Evolutionary conservation across 2,797 vertebrate species (phyloP).

Genomic region (Pygocentrus nattereri): DNA sequence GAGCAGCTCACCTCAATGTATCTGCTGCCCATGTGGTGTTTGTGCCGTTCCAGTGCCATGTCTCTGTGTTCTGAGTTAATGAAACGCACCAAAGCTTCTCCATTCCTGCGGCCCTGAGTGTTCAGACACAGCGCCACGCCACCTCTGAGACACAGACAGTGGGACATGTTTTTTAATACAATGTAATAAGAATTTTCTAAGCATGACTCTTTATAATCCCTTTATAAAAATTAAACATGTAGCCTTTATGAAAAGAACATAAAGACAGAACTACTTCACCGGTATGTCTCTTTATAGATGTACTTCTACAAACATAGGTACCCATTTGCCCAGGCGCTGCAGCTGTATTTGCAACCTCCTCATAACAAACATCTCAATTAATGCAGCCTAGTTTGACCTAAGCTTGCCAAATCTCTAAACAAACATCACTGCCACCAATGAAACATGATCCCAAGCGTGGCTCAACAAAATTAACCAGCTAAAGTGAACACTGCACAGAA

Average conservation of each 20-base stretch:
- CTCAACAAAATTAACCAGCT: background rate
- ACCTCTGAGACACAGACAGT: conserved; percentile 78
- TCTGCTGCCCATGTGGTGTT: conserved; percentile 96
- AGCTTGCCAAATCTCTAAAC: too few species aligned
- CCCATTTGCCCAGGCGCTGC: too few species aligned
- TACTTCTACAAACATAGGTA: too few species aligned
- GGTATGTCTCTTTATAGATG: too few species aligned
- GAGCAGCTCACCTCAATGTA: conserved; percentile 89
- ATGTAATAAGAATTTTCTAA: background rate
- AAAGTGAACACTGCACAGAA: background rate
- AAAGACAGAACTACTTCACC: too few species aligned
- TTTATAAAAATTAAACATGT: too few species aligned
- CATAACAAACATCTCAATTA: background rate
- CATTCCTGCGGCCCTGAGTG: conserved; percentile 93
- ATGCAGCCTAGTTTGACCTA: background rate
- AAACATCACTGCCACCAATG: background rate
- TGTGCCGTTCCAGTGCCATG: conserved; percentile 93
- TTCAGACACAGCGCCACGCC: conserved; percentile 95
- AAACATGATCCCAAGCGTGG: background rate
- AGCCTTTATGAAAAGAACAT: too few species aligned
- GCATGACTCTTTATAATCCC: too few species aligned
- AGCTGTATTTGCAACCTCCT: too few species aligned
- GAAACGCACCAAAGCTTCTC: conserved; percentile 95
- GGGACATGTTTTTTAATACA: background rate
- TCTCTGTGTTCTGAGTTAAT: conserved; percentile 91